A percentile compares a stretch with the other conserved stretches of the same genome.
phyloP scores from a whole-genome alignment of 2,888 invertebrate species.

The Philaethria dido region DNA sequence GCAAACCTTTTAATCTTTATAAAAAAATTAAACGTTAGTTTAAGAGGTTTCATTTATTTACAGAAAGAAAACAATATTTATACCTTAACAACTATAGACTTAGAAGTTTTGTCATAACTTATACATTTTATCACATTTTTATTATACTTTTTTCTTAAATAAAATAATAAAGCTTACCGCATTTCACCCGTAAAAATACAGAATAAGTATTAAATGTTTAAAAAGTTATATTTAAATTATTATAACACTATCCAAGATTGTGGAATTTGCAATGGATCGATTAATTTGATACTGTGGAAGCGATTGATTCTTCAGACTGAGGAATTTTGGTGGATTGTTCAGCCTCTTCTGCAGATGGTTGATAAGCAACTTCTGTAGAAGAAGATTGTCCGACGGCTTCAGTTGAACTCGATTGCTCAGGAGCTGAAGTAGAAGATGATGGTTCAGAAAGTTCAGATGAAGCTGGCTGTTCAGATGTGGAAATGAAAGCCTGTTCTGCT shows the following conservation, averaged over 20 bases:
- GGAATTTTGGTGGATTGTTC: constrained; percentile 33
- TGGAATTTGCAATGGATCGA: constrained; percentile 20
- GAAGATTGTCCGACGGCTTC: constrained; percentile 37
- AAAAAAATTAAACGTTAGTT: background rate
- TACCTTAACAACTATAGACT: constrained; percentile 42
- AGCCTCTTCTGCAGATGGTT: constrained; percentile 40
- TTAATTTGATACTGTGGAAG: constrained; percentile 45
- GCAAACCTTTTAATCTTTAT: too few species aligned
- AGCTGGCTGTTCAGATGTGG: constrained; percentile 39
- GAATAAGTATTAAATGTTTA: background rate
- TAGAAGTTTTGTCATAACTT: constrained; percentile 42
- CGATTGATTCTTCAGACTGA: constrained; percentile 39
- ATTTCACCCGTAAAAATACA: constrained; percentile 29
- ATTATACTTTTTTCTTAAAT: constrained; percentile 22
- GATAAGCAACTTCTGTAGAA: constrained; percentile 37
- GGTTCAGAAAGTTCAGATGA: constrained; percentile 47
- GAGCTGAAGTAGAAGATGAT: constrained; percentile 47
- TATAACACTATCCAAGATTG: constrained; percentile 31
- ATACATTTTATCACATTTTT: constrained; percentile 34
- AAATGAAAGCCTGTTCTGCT: constrained; percentile 41
- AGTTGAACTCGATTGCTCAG: constrained; percentile 40
- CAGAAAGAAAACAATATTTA: constrained; percentile 30
- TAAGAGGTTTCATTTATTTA: constrained; percentile 39
- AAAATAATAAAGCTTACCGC: constrained; percentile 27
- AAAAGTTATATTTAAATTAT: constrained; percentile 36